These are phyloP conservation scores for Cataglyphis hispanica DNA, from an alignment of 1,140 invertebrate species.

Conservation along the genomic window DNA sequence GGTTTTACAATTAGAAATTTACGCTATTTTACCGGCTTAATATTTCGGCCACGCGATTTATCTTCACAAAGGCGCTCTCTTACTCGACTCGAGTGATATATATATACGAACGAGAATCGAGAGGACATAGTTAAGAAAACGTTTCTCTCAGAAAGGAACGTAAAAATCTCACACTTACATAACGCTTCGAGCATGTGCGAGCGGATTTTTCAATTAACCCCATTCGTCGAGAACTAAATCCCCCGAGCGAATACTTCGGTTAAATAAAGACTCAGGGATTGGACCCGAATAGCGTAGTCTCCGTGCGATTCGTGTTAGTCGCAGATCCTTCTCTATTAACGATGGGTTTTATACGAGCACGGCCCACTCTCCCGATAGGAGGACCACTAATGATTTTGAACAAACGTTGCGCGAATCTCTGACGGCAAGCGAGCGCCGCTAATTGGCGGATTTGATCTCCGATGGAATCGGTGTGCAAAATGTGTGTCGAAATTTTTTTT, in stretches of 20 bases:
- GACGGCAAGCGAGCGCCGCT: conserved; percentile 21
- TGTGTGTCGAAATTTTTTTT: conserved; percentile 18
- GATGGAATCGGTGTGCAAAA: conserved; percentile 41
- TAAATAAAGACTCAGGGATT: conserved; percentile 58
- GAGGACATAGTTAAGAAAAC: conserved; percentile 6
- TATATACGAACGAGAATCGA: not conserved
- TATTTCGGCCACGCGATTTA: too few relatives aligned
- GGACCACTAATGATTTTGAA: conserved; percentile 58
- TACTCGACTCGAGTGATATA: not conserved
- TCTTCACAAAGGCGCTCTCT: too few relatives aligned
- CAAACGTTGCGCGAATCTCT: conserved; percentile 33
- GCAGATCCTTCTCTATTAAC: conserved; percentile 52
- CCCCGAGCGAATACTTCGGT: conserved; percentile 45
- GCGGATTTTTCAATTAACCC: conserved; percentile 60
- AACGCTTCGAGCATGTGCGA: conserved; percentile 28
- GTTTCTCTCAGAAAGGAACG: conserved; percentile 12
- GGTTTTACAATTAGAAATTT: not conserved
- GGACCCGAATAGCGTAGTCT: conserved; percentile 6
- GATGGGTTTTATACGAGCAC: conserved; percentile 56
- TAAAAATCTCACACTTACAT: conserved; percentile 36
- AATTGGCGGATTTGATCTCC: conserved; percentile 56
- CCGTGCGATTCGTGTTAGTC: conserved; percentile 38
- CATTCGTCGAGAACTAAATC: conserved; percentile 44
- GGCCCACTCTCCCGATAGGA: not conserved
- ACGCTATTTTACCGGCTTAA: not conserved